Conservation (phyloP, 1,140 invertebrate genomes). For the Nomia melanderi region DNA sequence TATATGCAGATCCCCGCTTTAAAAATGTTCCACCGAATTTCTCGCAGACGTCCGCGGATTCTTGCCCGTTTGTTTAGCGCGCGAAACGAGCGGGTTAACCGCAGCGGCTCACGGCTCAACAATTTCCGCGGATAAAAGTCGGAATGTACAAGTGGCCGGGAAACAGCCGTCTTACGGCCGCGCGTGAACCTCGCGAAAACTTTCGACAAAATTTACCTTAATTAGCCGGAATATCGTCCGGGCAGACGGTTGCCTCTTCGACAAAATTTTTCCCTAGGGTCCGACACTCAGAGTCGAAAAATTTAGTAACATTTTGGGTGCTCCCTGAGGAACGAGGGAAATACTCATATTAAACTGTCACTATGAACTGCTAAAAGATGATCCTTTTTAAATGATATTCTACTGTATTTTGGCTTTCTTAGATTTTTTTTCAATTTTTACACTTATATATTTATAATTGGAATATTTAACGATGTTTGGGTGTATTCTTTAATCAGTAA, state of each 20-base stretch:
- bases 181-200: not conserved
- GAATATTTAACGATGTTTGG: no score
- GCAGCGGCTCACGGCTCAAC: not conserved
- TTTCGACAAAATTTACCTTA: conserved; percentile 5
- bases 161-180: not conserved
- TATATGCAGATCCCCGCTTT: not conserved
- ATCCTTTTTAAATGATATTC: no score
- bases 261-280: no score
- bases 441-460: no score
- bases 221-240: not conserved
- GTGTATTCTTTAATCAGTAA: no score
- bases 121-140: not conserved
- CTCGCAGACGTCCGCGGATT: not conserved
- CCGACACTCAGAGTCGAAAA: no score
- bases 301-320: no score
- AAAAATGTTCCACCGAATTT: not conserved
- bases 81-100: conserved; percentile 29
- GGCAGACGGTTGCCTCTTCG: not conserved
- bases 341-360: no score
- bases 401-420: no score
- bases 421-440: no score
- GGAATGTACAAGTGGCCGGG: not conserved
- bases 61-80: not conserved
- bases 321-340: no score
- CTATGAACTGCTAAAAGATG: no score